These are phyloP conservation scores for Lepus timidus DNA, from an alignment of 2,113 vertebrate genomes.

Conservation along the genomic window DNA sequence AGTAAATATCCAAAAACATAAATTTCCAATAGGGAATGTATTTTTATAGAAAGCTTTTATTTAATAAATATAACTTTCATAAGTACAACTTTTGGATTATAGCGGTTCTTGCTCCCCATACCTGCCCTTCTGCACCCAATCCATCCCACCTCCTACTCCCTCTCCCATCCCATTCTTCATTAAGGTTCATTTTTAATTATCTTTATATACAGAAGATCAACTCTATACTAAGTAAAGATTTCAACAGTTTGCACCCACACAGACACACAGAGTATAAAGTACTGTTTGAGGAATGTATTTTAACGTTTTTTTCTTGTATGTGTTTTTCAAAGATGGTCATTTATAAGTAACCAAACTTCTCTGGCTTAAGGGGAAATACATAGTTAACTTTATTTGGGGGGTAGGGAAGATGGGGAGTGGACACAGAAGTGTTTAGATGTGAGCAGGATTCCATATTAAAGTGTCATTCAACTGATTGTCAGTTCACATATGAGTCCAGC, in stretches of 20 bases:
- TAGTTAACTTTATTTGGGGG: background rate
- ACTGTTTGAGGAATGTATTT: background rate
- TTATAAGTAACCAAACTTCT: conserved; percentile 18
- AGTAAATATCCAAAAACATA: background rate
- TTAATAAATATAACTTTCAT: too few relatives aligned
- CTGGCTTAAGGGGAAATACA: background rate
- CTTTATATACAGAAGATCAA: too few relatives aligned
- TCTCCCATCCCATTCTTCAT: too few relatives aligned
- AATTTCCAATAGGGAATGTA: background rate
- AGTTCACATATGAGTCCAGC: background rate
- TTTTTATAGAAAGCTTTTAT: background rate
- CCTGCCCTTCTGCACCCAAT: too few relatives aligned
- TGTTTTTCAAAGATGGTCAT: conserved; percentile 46
- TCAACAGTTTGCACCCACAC: too few relatives aligned
- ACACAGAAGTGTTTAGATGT: background rate
- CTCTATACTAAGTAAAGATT: too few relatives aligned
- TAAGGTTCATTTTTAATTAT: too few relatives aligned
- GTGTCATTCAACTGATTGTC: conserved; percentile 42
- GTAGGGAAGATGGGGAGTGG: too few relatives aligned
- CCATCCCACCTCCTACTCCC: too few relatives aligned
- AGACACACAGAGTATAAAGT: too few relatives aligned
- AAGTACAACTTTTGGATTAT: too few relatives aligned
- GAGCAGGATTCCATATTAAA: background rate
- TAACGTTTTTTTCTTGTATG: conserved; percentile 22
- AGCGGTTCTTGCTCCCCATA: too few relatives aligned